Conservation (phyloP, 2,797 vertebrate species). For the Cercopithecus petaurista region DNA sequence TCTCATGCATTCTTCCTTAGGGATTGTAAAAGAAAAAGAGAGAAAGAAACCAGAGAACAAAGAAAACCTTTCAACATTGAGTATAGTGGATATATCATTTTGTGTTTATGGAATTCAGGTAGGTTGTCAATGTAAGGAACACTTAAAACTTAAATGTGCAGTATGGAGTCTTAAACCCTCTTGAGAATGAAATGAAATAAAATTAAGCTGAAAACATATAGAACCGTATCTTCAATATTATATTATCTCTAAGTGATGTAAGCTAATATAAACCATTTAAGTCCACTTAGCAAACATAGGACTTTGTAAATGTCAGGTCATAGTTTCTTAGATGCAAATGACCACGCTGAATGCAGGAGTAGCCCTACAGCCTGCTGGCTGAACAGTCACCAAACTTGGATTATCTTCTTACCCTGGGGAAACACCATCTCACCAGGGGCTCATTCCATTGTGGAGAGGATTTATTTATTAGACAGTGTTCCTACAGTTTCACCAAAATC, state of each 20-base stretch:
- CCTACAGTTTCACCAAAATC: neutral
- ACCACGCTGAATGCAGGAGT: neutral
- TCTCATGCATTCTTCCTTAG: neutral
- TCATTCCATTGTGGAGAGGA: neutral
- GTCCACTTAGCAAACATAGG: neutral
- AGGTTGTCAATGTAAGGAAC: neutral
- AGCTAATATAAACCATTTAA: neutral
- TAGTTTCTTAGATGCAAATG: no score
- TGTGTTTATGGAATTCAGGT: neutral
- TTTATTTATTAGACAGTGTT: neutral
- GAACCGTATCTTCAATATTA: neutral
- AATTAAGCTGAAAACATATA: neutral
- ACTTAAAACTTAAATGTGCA: neutral
- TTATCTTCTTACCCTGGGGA: neutral
- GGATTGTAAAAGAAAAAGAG: neutral
- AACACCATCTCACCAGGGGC: neutral
- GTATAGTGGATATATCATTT: neutral
- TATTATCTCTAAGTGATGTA: neutral
- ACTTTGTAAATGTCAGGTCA: neutral
- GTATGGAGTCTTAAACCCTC: neutral
- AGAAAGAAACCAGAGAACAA: neutral
- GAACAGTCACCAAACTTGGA: neutral
- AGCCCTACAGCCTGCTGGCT: neutral
- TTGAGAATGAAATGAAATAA: neutral
- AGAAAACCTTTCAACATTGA: neutral